These are phyloP conservation scores for Tanypteryx hageni DNA, from an alignment of 2,888 invertebrate genomes.

Conservation along the genomic window DNA sequence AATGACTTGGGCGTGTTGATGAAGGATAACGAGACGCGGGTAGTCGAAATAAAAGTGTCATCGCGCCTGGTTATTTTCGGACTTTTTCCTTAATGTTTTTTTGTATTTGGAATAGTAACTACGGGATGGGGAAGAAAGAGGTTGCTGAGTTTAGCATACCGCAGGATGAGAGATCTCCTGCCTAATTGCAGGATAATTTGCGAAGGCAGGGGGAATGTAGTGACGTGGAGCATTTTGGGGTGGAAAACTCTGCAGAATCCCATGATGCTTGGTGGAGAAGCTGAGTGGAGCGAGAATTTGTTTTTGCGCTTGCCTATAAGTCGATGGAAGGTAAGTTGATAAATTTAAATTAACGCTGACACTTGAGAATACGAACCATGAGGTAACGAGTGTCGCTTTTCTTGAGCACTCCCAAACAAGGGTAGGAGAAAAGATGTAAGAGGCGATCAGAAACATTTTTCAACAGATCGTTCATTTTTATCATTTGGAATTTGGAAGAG, in stretches of 20 bases:
- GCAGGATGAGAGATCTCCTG: background rate
- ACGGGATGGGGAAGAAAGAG: background rate
- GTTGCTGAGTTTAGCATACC: background rate
- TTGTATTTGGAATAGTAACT: background rate
- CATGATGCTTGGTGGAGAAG: background rate
- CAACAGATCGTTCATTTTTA: no score
- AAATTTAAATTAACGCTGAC: background rate
- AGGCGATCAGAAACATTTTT: no score
- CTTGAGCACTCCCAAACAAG: no score
- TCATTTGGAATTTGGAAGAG: background rate
- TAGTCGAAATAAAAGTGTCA: background rate
- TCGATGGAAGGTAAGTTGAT: background rate
- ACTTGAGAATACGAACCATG: no score
- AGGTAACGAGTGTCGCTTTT: no score
- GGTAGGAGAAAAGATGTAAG: no score
- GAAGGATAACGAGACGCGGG: background rate
- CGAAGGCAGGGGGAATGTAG: background rate
- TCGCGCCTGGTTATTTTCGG: background rate
- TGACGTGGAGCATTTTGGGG: background rate
- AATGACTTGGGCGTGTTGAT: background rate
- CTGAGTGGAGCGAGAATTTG: background rate
- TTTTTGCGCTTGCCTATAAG: background rate
- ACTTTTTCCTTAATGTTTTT: background rate
- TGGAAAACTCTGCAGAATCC: background rate
- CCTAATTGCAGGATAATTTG: background rate